These are phyloP conservation scores for Hafferia zeledoni DNA, from an alignment of 2,797 vertebrate genomes.

Conservation along the genomic window DNA sequence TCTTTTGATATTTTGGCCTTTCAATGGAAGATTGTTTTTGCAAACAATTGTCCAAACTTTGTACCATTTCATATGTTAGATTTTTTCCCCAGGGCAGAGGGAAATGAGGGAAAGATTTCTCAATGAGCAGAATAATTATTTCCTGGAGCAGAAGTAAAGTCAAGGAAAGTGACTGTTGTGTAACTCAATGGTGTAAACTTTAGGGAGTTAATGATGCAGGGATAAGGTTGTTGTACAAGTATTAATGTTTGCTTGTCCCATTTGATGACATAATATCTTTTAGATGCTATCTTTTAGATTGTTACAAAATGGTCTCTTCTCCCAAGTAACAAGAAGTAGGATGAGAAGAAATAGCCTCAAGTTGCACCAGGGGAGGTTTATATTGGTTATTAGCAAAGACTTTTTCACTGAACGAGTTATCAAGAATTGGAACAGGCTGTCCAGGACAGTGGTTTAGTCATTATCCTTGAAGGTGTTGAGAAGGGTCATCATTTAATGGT, in stretches of 20 bases:
- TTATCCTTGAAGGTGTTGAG: background rate
- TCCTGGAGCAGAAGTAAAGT: background rate
- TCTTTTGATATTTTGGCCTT: background rate
- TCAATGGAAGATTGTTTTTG: background rate
- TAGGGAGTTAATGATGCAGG: background rate
- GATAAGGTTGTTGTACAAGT: background rate
- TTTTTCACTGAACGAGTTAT: background rate
- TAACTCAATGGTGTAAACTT: background rate
- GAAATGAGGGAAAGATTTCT: background rate
- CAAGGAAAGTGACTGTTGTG: background rate
- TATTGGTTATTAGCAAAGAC: background rate
- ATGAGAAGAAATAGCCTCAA: background rate
- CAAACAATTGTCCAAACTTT: background rate
- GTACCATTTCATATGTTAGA: background rate
- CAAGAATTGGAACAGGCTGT: background rate
- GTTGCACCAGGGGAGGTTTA: background rate
- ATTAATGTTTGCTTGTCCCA: background rate
- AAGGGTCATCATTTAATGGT: background rate
- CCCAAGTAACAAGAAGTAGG: background rate
- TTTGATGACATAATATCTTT: background rate
- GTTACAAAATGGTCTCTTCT: background rate
- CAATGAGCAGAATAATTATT: background rate
- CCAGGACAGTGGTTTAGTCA: background rate
- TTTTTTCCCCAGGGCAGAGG: background rate
- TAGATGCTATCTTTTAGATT: background rate